Conservation (phyloP, 2,113 vertebrate species). For the Misgurnus anguillicaudatus region DNA sequence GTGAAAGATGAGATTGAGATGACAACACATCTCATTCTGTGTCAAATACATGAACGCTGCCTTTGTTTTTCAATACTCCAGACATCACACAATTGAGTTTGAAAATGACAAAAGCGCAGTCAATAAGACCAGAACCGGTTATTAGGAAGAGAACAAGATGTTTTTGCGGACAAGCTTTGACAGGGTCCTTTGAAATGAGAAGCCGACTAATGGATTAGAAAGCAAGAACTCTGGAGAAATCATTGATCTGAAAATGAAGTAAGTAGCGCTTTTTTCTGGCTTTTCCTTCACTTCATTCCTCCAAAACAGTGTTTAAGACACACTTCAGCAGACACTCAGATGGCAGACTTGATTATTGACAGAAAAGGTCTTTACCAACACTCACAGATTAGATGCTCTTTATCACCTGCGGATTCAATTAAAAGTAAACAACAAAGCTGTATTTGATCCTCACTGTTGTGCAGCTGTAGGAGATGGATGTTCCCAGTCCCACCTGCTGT, state of each 20-base stretch:
- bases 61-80: neutral
- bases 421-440: neutral
- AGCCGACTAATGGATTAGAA: conserved; percentile 53
- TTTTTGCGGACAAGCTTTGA: conserved; percentile 55
- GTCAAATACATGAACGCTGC: neutral
- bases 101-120: conserved; percentile 41
- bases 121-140: conserved; percentile 26
- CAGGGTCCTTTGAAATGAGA: conserved; percentile 47
- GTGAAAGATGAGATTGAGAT: conserved; percentile 1
- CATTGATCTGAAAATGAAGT: conserved; percentile 52
- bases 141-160: conserved; percentile 8
- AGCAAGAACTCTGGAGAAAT: conserved; percentile 47
- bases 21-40: neutral
- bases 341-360: conserved; percentile 45
- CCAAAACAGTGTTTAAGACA: conserved; percentile 35
- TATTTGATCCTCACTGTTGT: neutral
- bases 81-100: conserved; percentile 42
- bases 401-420: conserved; percentile 41
- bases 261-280: conserved; percentile 30
- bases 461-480: neutral
- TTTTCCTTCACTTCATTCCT: conserved; percentile 3
- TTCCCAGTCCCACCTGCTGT: conserved; percentile 19
- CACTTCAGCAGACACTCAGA: conserved; percentile 9
- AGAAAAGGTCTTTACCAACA: conserved; percentile 20
- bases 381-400: conserved; percentile 23